phyloP scores from a whole-genome alignment of 2,888 invertebrate species.

The Drosophila monieri region DNA sequence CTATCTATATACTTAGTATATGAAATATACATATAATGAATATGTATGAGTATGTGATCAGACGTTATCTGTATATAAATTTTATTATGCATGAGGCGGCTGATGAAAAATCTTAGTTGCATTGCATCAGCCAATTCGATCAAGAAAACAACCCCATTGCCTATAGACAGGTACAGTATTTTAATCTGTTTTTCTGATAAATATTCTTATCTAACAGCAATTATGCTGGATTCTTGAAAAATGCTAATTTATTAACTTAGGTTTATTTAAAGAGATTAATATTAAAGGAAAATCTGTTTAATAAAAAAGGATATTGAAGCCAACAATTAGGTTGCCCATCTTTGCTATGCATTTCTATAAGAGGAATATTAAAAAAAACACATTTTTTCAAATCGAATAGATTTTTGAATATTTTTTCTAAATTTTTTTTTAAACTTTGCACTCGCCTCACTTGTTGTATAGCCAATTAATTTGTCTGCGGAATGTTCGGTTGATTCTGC shows the following conservation, averaged over 20 bases:
- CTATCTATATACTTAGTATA: constrained; percentile 3
- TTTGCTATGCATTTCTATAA: too few species aligned
- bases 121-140: constrained; percentile 83
- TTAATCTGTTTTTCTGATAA: constrained; percentile 40
- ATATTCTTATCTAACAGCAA: not conserved
- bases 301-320: too few species aligned
- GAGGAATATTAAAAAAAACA: too few species aligned
- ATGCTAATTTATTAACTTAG: too few species aligned
- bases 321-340: too few species aligned
- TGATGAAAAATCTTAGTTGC: constrained; percentile 77
- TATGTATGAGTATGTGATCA: constrained; percentile 32
- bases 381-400: too few species aligned
- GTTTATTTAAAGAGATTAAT: too few species aligned
- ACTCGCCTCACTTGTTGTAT: constrained; percentile 22
- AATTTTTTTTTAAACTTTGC: constrained; percentile 34
- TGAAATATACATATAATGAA: constrained; percentile 32
- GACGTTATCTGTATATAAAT: constrained; percentile 26
- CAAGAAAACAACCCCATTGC: constrained; percentile 57
- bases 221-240: too few species aligned
- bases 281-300: too few species aligned
- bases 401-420: constrained; percentile 31
- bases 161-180: constrained; percentile 52
- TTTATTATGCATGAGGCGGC: constrained; percentile 55
- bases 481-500: constrained; percentile 34
- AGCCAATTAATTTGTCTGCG: constrained; percentile 29